Conservation (phyloP, 1,140 invertebrate species). For the Papilio glaucus region DNA sequence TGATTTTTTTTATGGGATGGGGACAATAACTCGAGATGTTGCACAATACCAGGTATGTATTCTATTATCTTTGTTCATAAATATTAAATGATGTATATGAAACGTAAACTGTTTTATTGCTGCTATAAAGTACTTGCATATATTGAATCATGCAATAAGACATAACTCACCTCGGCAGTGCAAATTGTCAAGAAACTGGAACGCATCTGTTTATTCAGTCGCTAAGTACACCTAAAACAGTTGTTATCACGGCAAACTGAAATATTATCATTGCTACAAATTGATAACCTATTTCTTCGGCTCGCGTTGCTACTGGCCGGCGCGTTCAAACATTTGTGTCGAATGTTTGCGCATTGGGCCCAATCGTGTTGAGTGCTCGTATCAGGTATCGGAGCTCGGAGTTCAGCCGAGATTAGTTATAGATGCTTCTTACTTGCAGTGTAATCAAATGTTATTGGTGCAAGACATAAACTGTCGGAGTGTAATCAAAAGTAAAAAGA, state of each 20-base stretch:
- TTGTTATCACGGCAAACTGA: conserved; percentile 44
- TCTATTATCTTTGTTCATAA: not conserved
- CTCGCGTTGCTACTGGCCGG: conserved; percentile 43
- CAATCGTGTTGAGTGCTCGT: conserved; percentile 39
- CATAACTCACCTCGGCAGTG: conserved; percentile 34
- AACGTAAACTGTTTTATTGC: conserved; percentile 1
- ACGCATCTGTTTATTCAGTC: conserved; percentile 37
- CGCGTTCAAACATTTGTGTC: conserved; percentile 47
- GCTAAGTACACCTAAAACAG: conserved; percentile 36
- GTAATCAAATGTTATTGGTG: conserved; percentile 23
- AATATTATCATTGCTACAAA: conserved; percentile 44
- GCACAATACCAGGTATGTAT: too few relatives aligned
- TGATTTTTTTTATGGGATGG: too few relatives aligned
- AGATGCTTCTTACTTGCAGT: conserved; percentile 29
- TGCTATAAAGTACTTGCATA: not conserved
- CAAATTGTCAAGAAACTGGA: conserved; percentile 35
- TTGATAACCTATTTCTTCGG: conserved; percentile 54
- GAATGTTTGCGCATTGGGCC: conserved; percentile 35
- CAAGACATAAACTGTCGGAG: not conserved
- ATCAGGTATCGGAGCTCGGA: conserved; percentile 33
- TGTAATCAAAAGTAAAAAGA: too few relatives aligned
- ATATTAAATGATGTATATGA: conserved; percentile 12
- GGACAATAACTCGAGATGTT: too few relatives aligned
- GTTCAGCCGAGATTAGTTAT: conserved; percentile 34
- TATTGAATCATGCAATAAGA: conserved; percentile 24